Conservation (phyloP, 1,140 invertebrate genomes). For the Caenorhabditis latens region DNA sequence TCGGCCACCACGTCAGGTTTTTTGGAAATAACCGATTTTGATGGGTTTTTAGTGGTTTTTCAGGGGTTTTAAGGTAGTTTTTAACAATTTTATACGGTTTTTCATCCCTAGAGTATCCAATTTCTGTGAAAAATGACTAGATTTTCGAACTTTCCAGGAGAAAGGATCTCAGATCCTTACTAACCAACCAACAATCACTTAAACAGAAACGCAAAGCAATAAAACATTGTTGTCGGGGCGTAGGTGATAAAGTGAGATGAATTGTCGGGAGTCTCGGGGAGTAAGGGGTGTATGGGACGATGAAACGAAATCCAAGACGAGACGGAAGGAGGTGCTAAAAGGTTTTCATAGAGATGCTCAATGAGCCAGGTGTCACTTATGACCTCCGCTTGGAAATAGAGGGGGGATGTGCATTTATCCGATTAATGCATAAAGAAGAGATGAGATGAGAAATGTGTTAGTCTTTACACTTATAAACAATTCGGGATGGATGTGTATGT, state of each 20-base stretch:
- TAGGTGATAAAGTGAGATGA: slow-evolving; percentile 26
- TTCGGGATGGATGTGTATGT: neutral
- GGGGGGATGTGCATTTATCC: neutral
- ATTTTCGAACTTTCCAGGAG: no score
- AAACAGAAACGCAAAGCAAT: neutral
- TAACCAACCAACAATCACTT: neutral
- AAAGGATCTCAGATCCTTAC: neutral
- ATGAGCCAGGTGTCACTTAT: slow-evolving; percentile 24
- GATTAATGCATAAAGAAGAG: neutral
- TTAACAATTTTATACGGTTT: no score
- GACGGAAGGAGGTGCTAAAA: slow-evolving; percentile 9
- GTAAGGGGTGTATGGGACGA: neutral
- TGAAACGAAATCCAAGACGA: slow-evolving; percentile 3
- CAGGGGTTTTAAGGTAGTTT: no score
- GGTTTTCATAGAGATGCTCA: neutral
- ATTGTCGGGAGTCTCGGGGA: slow-evolving; percentile 8
- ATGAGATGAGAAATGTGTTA: neutral
- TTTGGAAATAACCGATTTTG: no score
- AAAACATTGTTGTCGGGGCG: no score
- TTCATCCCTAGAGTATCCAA: no score
- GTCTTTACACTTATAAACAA: neutral
- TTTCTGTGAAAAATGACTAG: no score
- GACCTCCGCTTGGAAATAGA: neutral
- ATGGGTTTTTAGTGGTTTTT: no score
- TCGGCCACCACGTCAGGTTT: no score